Conservation (phyloP, 2,797 vertebrate genomes). For the Anguilla marmorata region DNA sequence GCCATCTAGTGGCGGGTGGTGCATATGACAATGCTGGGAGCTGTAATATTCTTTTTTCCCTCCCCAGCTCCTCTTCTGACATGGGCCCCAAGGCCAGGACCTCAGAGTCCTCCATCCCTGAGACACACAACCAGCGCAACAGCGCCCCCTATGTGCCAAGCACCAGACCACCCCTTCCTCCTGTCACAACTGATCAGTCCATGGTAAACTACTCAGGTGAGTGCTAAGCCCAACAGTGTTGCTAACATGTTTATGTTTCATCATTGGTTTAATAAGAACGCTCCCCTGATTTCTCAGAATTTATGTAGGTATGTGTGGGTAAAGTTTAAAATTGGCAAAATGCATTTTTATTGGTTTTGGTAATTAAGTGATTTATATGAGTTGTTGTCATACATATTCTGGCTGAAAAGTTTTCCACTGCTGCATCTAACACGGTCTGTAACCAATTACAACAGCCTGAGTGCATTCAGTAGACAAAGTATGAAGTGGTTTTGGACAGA, state of each 20-base stretch:
- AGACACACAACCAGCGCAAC: slow-evolving; percentile 80
- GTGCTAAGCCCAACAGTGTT: slow-evolving; percentile 15
- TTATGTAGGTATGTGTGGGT: background rate
- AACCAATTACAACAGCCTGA: no score
- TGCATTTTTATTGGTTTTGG: background rate
- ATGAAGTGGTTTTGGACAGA: background rate
- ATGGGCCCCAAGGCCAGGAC: slow-evolving; percentile 85
- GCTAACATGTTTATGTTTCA: background rate
- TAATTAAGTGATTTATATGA: background rate
- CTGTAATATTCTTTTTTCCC: background rate
- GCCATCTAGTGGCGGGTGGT: slow-evolving; percentile 56
- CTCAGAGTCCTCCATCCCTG: slow-evolving; percentile 77
- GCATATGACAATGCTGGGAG: slow-evolving; percentile 14
- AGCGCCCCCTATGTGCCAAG: slow-evolving; percentile 76
- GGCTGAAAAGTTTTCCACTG: background rate
- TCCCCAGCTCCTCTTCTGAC: slow-evolving; percentile 88
- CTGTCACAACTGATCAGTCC: slow-evolving; percentile 81
- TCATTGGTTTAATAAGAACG: background rate
- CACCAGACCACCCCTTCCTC: slow-evolving; percentile 78
- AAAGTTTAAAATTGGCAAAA: background rate
- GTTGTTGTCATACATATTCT: background rate
- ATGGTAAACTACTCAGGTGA: slow-evolving; percentile 94
- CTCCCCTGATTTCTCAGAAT: background rate
- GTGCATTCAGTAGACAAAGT: no score
- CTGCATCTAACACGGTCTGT: no score